Evolutionary conservation across 2,113 vertebrate genomes (phyloP).

Genomic region (Rhagologus leucostigma): DNA sequence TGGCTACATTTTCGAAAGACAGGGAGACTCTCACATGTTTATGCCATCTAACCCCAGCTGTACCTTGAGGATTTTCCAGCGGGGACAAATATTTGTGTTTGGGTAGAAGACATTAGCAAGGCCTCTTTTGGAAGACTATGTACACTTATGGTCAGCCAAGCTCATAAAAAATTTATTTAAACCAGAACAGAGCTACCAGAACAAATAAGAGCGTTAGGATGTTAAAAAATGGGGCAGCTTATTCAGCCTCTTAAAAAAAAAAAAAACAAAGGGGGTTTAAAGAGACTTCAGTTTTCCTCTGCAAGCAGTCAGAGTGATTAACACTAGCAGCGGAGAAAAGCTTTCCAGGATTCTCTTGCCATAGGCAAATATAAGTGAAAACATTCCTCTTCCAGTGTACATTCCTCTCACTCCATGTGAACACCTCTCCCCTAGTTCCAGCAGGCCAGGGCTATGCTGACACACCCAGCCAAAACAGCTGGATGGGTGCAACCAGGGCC

Average conservation of each 20-base stretch:
- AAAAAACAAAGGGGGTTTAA: not conserved
- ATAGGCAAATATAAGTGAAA: not conserved
- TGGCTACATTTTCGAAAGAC: not conserved
- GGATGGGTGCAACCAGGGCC: not conserved
- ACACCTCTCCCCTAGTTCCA: not conserved
- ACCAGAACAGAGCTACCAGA: not conserved
- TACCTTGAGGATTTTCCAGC: not conserved
- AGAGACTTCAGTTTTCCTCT: not conserved
- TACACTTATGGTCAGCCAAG: not conserved
- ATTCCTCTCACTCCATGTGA: not conserved
- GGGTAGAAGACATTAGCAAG: not conserved
- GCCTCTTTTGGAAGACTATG: not conserved
- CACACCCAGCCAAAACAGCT: not conserved
- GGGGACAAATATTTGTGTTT: not conserved
- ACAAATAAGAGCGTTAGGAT: not conserved
- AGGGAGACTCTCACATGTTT: not conserved
- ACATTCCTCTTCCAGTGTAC: not conserved
- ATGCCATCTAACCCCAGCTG: not conserved
- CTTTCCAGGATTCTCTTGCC: not conserved
- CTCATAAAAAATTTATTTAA: constrained; percentile 32
- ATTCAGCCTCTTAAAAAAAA: not conserved
- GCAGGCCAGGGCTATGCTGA: not conserved
- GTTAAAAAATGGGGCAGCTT: not conserved
- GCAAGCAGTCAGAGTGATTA: not conserved
- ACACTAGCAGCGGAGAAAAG: not conserved